A percentile compares a stretch with the other conserved stretches of the same genome.
Conservation (phyloP, 2,797 vertebrate species). For the Leptodactylus fallax region DNA sequence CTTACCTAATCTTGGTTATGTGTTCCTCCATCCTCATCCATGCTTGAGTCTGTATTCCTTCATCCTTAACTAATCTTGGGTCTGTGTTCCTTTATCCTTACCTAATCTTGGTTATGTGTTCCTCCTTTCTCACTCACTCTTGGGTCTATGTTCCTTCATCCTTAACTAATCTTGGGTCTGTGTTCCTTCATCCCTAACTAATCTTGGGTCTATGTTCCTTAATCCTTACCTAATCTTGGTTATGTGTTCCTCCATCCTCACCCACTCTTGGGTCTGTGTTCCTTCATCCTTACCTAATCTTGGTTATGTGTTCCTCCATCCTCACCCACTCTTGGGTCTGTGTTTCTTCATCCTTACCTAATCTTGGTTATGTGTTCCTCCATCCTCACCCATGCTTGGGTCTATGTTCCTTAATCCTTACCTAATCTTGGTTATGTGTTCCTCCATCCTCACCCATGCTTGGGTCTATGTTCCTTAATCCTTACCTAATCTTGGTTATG, state of each 20-base stretch:
- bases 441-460: background rate
- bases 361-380: background rate
- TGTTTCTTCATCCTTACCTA: background rate
- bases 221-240: too few species aligned
- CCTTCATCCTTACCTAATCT: background rate
- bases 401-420: background rate
- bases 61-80: background rate
- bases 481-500: background rate
- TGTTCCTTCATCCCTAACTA: too few species aligned
- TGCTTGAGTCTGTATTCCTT: background rate
- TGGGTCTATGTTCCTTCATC: too few species aligned
- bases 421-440: background rate
- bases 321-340: background rate
- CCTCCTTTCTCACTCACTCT: background rate
- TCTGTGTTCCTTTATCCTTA: background rate
- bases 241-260: background rate
- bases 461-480: background rate
- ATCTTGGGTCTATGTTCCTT: background rate
- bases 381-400: background rate
- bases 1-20: too few species aligned
- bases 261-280: too few species aligned
- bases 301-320: background rate
- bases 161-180: too few species aligned
- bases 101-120: background rate
- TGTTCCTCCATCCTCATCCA: background rate